Base-by-base conservation (phyloP, 2,888 invertebrate genomes). In the Boloria euphrosyne region DNA sequence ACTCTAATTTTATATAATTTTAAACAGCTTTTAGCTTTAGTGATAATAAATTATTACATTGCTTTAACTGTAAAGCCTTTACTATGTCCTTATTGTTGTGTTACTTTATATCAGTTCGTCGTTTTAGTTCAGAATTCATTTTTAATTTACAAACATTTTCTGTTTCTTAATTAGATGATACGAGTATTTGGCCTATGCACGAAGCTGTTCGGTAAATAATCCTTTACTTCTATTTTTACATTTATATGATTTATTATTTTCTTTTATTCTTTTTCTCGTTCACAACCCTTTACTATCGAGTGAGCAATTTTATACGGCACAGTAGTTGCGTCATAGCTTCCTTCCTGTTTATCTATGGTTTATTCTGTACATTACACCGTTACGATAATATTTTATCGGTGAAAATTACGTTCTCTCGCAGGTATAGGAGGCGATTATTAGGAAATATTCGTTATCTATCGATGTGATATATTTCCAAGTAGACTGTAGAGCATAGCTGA, bases 261-360 rank as follows among this genome's bases (percentile, higher is more conserved):
- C 7, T 50, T 63, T 10, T 4, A 10, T 50, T 55, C 13, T 22
- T 4, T 55, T 50, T 63, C 43, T 31, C 18, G 54, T 43, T 64
- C 38, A 17, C 80, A 78, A 62, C 76, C 74, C 73, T 76, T 65
- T 55, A 65, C 66, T 71, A 69, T 64, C 72, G 73, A 77, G 71
- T 75, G 74, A 76, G 72, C 78, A 77, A 80, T 79, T 77, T 76
- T 31, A 71, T 71, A 65, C 66, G 69, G 72, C 68, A 71, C 67
- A 68, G 72, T 74, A 76, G 75, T 78, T 70, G 72, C 69, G 71
- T 66, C 70, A 73, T 65, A 68, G 68, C 69, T 74, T 74, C 74
- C 75, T 77, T 73, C 75, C 75, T 75, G 75, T 76, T 75, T 76
- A 76, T 76, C 64, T 67, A 70, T 51, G 70, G 74, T 76, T 78